These are phyloP conservation scores for Lasioglossum morio DNA, from an alignment of 2,888 invertebrate genomes.

Conservation along the genomic window DNA sequence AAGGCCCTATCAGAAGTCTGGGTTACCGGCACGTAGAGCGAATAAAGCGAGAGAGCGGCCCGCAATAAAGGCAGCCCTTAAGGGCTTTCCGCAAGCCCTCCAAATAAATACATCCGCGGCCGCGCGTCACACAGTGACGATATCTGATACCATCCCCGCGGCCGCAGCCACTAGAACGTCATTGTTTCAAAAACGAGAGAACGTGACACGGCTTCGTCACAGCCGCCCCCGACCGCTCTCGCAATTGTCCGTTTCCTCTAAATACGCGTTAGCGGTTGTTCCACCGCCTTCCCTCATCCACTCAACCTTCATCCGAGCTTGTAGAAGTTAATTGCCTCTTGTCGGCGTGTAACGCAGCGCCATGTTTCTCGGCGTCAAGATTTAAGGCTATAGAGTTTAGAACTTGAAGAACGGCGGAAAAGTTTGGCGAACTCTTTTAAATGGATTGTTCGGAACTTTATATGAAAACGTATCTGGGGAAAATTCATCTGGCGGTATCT, in stretches of 20 bases:
- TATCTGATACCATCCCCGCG: slow-evolving; percentile 45
- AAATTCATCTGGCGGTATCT: not conserved
- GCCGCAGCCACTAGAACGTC: slow-evolving; percentile 43
- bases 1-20: slow-evolving; percentile 52
- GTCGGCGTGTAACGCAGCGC: not conserved
- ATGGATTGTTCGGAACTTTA: slow-evolving; percentile 1
- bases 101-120: slow-evolving; percentile 74
- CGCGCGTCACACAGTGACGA: slow-evolving; percentile 64
- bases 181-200: slow-evolving; percentile 59
- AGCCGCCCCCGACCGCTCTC: not conserved
- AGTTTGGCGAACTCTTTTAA: not conserved
- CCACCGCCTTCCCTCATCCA: not conserved
- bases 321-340: slow-evolving; percentile 39
- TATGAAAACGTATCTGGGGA: slow-evolving; percentile 1
- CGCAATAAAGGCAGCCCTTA: slow-evolving; percentile 76
- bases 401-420: not conserved
- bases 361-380: slow-evolving; percentile 5
- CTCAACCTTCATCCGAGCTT: not conserved
- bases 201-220: slow-evolving; percentile 52
- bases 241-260: slow-evolving; percentile 34
- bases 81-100: slow-evolving; percentile 65
- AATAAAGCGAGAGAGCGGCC: slow-evolving; percentile 69
- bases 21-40: slow-evolving; percentile 64
- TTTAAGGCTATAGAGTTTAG: not conserved
- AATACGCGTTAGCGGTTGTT: slow-evolving; percentile 17